Evolutionary conservation across 2,888 invertebrate species (phyloP).

Genomic region (Patella caerulea): DNA sequence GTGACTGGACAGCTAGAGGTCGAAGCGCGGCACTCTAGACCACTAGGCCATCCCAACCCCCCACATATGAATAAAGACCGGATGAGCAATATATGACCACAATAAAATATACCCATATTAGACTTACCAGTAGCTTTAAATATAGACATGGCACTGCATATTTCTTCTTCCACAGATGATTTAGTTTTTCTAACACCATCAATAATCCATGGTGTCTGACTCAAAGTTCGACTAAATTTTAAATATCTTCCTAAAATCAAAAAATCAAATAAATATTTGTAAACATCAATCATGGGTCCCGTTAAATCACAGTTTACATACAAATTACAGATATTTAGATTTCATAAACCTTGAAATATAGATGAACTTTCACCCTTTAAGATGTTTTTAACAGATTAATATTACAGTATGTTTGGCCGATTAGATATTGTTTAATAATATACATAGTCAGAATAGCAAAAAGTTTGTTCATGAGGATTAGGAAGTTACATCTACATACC

Average conservation of each 20-base stretch:
- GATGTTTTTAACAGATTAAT: too few species aligned
- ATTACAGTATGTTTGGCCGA: too few species aligned
- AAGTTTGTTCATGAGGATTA: too few species aligned
- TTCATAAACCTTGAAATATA: not conserved
- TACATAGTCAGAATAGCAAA: too few species aligned
- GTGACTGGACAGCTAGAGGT: too few species aligned
- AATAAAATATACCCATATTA: too few species aligned
- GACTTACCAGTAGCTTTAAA: constrained; percentile 75
- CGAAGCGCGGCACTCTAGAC: too few species aligned
- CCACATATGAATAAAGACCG: too few species aligned
- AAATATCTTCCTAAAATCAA: constrained; percentile 61
- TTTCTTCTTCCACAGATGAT: constrained; percentile 92
- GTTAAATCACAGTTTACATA: not conserved
- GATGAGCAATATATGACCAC: too few species aligned
- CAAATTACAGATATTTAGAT: not conserved
- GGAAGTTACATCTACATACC: constrained; percentile 53
- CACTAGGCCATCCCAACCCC: too few species aligned
- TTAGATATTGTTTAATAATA: too few species aligned
- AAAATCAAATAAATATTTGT: not conserved
- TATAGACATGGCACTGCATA: constrained; percentile 79
- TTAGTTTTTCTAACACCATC: constrained; percentile 84
- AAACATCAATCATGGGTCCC: too few species aligned
- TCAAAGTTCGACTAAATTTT: constrained; percentile 80
- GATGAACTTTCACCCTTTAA: not conserved
- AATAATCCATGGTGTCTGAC: constrained; percentile 95